Base-by-base conservation (phyloP, 2,113 vertebrate genomes). In the Hystrix cristata region DNA sequence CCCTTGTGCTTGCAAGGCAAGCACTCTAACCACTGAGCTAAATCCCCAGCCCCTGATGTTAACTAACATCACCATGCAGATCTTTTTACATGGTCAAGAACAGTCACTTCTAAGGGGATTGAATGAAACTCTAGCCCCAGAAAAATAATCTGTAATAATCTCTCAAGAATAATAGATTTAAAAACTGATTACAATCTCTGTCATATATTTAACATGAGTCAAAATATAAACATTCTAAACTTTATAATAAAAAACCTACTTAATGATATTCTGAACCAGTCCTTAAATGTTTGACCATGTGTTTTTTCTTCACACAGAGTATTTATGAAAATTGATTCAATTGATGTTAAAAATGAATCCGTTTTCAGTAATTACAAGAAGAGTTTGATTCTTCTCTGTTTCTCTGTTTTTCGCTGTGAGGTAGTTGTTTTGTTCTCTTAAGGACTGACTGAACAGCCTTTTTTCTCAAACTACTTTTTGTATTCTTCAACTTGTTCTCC, bases 241-340 rank as follows among this genome's bases (percentile, higher is more conserved):
- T 67, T 46, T 81, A 46, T 0, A 71, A 11, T 60, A 91, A n/a
- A 71, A 79, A 88, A 62, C 1, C 31, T 4, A 12, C 8, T 82
- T 51, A 76, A 62, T 67, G 11, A 48, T 51, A n/a, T 51, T 85
- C 87, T 65, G 65, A 83, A 83, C 5, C 27, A 95, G 34, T 83
- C 85, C 10, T 60, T 91, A 87, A 76, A 69, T 18, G 4, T 87
- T 82, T 86, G 18, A 65, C 18, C 14, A 25, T 31, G 23, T 19
- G 48, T 31, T 23, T 60, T 34, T 78, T 94, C 6, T 87, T 62
- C 74, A 12, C n/a, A 65, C 12, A 69, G 19, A 48, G 31, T 92
- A 38, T 31, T 62, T 83, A 60, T 57, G 72, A 59, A 95, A 96
- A 85, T 43, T 57, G 4, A n/a, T 74, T 16, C 85, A 90, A 48